These are phyloP conservation scores for Leptothorax acervorum DNA, from an alignment of 2,888 invertebrate species.

Conservation along the genomic window DNA sequence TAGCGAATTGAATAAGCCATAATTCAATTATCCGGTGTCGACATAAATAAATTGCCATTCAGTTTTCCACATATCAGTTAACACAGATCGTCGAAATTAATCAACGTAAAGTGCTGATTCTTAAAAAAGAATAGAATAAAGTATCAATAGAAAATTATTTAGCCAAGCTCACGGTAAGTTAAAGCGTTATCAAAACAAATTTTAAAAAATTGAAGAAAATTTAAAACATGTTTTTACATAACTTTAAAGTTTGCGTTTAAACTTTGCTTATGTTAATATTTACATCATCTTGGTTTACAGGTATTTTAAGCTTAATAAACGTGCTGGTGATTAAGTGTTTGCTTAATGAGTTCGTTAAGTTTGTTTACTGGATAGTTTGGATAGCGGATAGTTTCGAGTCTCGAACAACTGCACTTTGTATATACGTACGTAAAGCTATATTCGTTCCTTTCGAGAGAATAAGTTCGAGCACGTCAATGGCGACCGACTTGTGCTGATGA, in stretches of 20 bases:
- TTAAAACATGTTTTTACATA: not conserved
- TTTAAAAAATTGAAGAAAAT: not conserved
- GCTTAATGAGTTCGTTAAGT: constrained; percentile 49
- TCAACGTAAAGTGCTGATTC: not conserved
- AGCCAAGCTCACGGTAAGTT: not conserved
- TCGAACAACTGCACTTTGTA: constrained; percentile 46
- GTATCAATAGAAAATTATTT: not conserved
- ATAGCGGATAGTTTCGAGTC: constrained; percentile 38
- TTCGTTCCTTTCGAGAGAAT: constrained; percentile 34
- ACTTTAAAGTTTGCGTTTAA: not conserved
- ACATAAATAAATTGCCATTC: constrained; percentile 22
- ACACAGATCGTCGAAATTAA: not conserved
- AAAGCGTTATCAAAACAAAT: not conserved
- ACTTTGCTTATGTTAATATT: constrained; percentile 30
- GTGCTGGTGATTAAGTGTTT: constrained; percentile 53
- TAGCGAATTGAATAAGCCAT: not conserved
- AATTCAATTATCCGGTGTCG: constrained; percentile 4
- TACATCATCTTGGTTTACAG: constrained; percentile 27
- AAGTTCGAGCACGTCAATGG: constrained; percentile 31
- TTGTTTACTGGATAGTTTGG: constrained; percentile 49
- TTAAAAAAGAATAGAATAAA: not conserved
- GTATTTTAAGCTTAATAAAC: constrained; percentile 44
- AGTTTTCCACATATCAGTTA: not conserved
- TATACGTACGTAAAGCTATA: constrained; percentile 31
- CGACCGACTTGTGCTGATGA: constrained; percentile 2